Conservation (phyloP, 2,113 vertebrate genomes). For the Murina feae region DNA sequence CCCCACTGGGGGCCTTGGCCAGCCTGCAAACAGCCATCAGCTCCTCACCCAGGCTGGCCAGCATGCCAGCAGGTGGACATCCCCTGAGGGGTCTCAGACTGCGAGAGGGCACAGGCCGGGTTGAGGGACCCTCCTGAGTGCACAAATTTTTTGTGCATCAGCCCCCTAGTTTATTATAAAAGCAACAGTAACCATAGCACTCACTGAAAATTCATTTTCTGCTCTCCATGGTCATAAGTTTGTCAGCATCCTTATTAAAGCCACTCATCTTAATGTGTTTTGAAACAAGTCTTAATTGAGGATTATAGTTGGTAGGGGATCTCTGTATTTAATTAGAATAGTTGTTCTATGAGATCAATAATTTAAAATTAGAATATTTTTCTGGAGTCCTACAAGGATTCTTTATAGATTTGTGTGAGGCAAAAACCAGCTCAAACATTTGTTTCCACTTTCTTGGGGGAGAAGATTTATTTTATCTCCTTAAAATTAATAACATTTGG, state of each 20-base stretch:
- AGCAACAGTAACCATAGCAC: constrained; percentile 30
- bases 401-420: constrained; percentile 1
- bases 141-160: no score
- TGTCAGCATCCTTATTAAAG: constrained; percentile 61
- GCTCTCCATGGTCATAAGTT: constrained; percentile 38
- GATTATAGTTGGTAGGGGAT: constrained; percentile 27
- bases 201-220: constrained; percentile 56
- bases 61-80: no score
- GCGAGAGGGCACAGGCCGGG: no score
- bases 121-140: no score
- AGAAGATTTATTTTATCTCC: neutral
- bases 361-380: constrained; percentile 34
- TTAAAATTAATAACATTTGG: constrained; percentile 5
- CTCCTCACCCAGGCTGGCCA: no score
- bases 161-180: constrained; percentile 56
- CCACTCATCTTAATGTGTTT: constrained; percentile 25
- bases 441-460: neutral
- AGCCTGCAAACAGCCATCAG: no score
- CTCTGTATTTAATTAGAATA: constrained; percentile 69
- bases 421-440: constrained; percentile 13
- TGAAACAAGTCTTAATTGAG: constrained; percentile 27
- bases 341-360: constrained; percentile 55
- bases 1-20: no score
- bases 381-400: neutral
- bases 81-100: no score